These are phyloP conservation scores for Pogonomyrmex californicus DNA, from an alignment of 1,140 invertebrate species.

Conservation along the genomic window DNA sequence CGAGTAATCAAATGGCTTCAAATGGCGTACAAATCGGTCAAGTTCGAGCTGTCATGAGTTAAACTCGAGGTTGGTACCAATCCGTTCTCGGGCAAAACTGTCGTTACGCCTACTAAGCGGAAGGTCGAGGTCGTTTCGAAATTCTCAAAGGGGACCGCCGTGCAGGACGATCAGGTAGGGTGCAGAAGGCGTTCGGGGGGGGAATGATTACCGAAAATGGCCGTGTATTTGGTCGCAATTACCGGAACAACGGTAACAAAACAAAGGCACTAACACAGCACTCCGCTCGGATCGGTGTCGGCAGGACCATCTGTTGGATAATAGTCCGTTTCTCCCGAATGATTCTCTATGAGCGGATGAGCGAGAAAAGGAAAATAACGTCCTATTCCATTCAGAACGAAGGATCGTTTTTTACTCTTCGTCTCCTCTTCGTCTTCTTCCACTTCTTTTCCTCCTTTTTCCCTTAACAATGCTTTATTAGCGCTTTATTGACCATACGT, in stretches of 20 bases:
- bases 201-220: constrained; percentile 84
- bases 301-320: constrained; percentile 84
- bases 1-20: constrained; percentile 22
- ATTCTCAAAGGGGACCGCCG: constrained; percentile 83
- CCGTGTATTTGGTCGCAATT: constrained; percentile 83
- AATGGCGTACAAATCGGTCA: background rate
- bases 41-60: constrained; percentile 23
- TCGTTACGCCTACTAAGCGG: constrained; percentile 81
- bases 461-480: constrained; percentile 45
- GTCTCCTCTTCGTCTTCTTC: background rate
- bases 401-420: constrained; percentile 9
- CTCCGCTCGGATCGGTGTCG: constrained; percentile 72
- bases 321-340: constrained; percentile 76
- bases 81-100: constrained; percentile 75
- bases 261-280: constrained; percentile 75
- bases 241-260: constrained; percentile 85
- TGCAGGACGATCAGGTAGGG: constrained; percentile 57
- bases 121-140: constrained; percentile 81
- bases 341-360: constrained; percentile 67
- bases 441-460: background rate
- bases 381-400: constrained; percentile 44
- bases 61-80: constrained; percentile 73
- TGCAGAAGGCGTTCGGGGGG: constrained; percentile 72
- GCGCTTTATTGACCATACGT: constrained; percentile 30
- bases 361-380: constrained; percentile 52